These are phyloP conservation scores for Panzeria rudis DNA, from an alignment of 2,888 invertebrate species.

Conservation along the genomic window DNA sequence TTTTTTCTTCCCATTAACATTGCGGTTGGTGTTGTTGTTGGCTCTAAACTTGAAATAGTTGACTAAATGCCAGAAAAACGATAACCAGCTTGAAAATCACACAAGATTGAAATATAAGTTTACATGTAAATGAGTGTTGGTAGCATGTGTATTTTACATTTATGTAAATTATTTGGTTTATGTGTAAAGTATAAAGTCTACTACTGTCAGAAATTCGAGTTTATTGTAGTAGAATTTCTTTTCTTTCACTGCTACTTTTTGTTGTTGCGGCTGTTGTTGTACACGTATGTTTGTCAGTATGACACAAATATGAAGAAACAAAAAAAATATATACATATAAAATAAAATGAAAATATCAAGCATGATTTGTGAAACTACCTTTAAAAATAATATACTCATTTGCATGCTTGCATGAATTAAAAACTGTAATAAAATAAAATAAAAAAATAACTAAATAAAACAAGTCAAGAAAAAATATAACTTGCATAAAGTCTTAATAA, in stretches of 20 bases:
- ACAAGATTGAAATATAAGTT: neutral
- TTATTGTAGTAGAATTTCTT: constrained; percentile 57
- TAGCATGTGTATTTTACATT: neutral
- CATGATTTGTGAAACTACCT: constrained; percentile 63
- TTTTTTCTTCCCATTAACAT: neutral
- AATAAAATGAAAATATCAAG: constrained; percentile 40
- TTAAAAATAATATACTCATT: constrained; percentile 41
- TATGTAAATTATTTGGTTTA: constrained; percentile 7
- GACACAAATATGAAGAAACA: constrained; percentile 60
- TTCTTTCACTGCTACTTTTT: constrained; percentile 24
- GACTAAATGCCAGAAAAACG: constrained; percentile 60
- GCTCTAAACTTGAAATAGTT: constrained; percentile 53
- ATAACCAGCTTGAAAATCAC: constrained; percentile 37
- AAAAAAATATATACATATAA: neutral
- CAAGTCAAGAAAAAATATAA: constrained; percentile 11
- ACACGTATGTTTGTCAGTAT: constrained; percentile 13
- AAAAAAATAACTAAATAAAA: constrained; percentile 27
- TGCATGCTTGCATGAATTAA: constrained; percentile 55
- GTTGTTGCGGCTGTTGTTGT: constrained; percentile 32
- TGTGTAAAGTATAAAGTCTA: neutral
- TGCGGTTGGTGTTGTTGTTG: constrained; percentile 35
- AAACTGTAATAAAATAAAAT: constrained; percentile 30
- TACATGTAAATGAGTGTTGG: neutral
- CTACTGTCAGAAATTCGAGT: constrained; percentile 63
- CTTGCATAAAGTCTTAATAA: constrained; percentile 51